Evolutionary conservation across 1,140 invertebrate genomes (phyloP).

Genomic region (Macrocentrus cingulum): DNA sequence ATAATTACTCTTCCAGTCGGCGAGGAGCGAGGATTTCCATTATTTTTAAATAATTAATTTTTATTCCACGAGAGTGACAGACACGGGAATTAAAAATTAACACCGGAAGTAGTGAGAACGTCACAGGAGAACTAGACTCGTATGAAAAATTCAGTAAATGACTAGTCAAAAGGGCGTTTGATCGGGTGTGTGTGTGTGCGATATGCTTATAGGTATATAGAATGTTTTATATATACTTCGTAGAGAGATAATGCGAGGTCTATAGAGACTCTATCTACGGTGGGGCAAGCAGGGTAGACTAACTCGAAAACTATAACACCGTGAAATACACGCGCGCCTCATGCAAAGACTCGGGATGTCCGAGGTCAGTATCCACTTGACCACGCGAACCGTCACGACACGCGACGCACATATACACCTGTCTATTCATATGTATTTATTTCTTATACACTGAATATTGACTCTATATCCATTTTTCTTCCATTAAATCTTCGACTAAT

Average conservation of each 20-base stretch:
- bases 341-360: slow-evolving; percentile 15
- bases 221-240: too few species aligned
- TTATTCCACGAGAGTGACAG: background rate
- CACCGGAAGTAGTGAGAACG: too few species aligned
- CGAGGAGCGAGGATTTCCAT: background rate
- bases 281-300: background rate
- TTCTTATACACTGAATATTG: background rate
- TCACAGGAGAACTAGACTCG: slow-evolving; percentile 4
- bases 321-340: too few species aligned
- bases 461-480: slow-evolving; percentile 6
- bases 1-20: too few species aligned
- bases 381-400: slow-evolving; percentile 25
- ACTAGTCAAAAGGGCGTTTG: slow-evolving; percentile 36
- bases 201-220: too few species aligned
- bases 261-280: background rate
- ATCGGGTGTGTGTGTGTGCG: slow-evolving; percentile 1
- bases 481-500: too few species aligned
- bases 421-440: background rate
- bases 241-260: too few species aligned
- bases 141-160: slow-evolving; percentile 41
- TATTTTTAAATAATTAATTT: background rate
- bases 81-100: too few species aligned
- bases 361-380: slow-evolving; percentile 32
- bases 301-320: slow-evolving; percentile 12
- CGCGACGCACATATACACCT: slow-evolving; percentile 20